Evolutionary conservation across 1,140 invertebrate species (phyloP).

Genomic region (Acromyrmex echinatior): DNA sequence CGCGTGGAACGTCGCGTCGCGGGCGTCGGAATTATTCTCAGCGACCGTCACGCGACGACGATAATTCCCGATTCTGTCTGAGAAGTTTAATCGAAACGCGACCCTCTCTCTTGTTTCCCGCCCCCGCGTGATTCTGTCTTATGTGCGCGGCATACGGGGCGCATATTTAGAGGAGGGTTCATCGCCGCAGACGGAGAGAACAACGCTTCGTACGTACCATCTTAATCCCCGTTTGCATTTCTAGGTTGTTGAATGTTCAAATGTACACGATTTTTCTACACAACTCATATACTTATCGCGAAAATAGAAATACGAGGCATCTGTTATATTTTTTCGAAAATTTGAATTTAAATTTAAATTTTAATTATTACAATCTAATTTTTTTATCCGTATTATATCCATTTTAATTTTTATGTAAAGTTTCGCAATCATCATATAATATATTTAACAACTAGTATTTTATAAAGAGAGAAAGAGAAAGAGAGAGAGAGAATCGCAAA

Average conservation of each 20-base stretch:
- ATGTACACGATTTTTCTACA: neutral
- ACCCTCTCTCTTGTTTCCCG: conserved; percentile 34
- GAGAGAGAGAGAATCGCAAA: neutral
- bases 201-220: conserved; percentile 31
- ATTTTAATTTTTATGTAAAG: neutral
- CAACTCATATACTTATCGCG: neutral
- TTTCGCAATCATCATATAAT: neutral
- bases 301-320: neutral
- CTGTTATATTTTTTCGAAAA: neutral
- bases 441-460: neutral
- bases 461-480: too few species aligned
- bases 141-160: conserved; percentile 33
- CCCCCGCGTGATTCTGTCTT: conserved; percentile 25
- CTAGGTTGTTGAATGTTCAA: neutral
- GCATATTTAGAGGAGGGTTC: conserved; percentile 46
- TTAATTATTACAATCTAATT: neutral
- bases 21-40: conserved; percentile 47
- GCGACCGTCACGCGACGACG: conserved; percentile 58
- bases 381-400: neutral
- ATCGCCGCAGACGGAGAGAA: neutral
- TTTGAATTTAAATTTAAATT: neutral
- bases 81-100: conserved; percentile 63
- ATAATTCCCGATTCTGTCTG: conserved; percentile 63
- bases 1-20: conserved; percentile 21
- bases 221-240: conserved; percentile 5